Base-by-base conservation (phyloP, 2,797 vertebrate genomes). In the Enoplosus armatus region DNA sequence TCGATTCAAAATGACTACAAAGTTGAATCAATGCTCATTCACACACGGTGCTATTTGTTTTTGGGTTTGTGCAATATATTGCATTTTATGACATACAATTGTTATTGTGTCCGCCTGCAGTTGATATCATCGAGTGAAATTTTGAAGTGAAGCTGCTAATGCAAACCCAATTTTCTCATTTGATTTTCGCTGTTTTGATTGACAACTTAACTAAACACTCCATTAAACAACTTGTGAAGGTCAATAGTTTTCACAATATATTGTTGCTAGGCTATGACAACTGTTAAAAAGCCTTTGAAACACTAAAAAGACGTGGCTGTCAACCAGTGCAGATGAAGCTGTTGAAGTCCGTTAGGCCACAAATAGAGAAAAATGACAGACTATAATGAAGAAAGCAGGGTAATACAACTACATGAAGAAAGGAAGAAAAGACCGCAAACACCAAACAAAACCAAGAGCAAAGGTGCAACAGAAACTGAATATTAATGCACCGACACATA, bases 31-130 rank as follows among this genome's bases (percentile, higher is more conserved):
- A 41, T 12, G 4, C 39, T 4, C 37, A 12, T 37, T 37, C 24
- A 3, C 2, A 9, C 33, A 45, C 0, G 0, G 8, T 5, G 0
- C 3, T 14, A 26, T 62, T 16, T 7, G 31, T 37, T 29, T 8
- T 11, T 18, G 0, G 9, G 5, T 3, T 29, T 18, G 33, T 18
- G 0, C 6, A 51, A 51, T 1, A 48, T 9, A 29, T 41, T 26
- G 26, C 35, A 41, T 39, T 39, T 54, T 68, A 43, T 6, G 22
- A 35, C 14, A 51, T 22, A 41, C 37, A 43, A 15, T n/a, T 37
- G 48, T 24, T n/a, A 27, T 11, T 15, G 8, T 20, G 5, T 18
- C 12, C 35, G 26, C 0, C 2, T 56, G 1, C 16, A 6, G 4
- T 56, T 31, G 0, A 31, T 51, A 16, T n/a, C 2, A 16, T 53